phyloP scores from a whole-genome alignment of 2,888 invertebrate species.

The Pemphredon lugubris region DNA sequence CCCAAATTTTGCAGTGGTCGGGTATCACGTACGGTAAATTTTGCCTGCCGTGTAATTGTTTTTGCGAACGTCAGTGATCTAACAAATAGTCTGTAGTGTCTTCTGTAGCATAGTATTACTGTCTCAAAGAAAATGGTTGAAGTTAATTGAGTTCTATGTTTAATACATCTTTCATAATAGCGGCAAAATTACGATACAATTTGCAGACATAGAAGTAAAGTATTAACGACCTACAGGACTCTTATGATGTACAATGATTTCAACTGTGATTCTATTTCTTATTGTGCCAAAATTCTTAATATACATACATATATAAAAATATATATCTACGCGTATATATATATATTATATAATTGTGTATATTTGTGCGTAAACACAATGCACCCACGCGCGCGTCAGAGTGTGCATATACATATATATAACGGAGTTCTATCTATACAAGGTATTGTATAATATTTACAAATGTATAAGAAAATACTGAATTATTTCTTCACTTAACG shows the following conservation, averaged over 20 bases:
- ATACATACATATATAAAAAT: conserved; percentile 62
- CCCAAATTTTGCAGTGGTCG: conserved; percentile 47
- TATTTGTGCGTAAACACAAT: conserved; percentile 51
- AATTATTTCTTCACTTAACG: conserved; percentile 59
- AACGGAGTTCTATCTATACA: conserved; percentile 64
- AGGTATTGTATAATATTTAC: conserved; percentile 71
- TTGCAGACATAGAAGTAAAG: conserved; percentile 44
- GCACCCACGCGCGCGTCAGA: conserved; percentile 46
- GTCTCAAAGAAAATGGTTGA: conserved; percentile 25
- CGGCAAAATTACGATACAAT: conserved; percentile 34
- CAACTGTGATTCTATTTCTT: conserved; percentile 79
- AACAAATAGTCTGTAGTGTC: conserved; percentile 34
- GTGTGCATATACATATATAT: too few relatives aligned
- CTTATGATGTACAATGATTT: conserved; percentile 79
- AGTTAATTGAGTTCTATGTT: conserved; percentile 38
- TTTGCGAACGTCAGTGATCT: conserved; percentile 17
- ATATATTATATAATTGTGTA: conserved; percentile 54
- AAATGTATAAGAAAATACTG: conserved; percentile 53
- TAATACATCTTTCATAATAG: conserved; percentile 35
- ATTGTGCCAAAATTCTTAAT: conserved; percentile 78
- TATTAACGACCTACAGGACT: conserved; percentile 60
- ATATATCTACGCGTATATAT: conserved; percentile 51
- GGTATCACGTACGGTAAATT: conserved; percentile 28
- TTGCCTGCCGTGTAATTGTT: conserved; percentile 34
- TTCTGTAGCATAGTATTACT: conserved; percentile 35